phyloP scores from a whole-genome alignment of 2,888 invertebrate species.

The Mechanitis mazaeus region DNA sequence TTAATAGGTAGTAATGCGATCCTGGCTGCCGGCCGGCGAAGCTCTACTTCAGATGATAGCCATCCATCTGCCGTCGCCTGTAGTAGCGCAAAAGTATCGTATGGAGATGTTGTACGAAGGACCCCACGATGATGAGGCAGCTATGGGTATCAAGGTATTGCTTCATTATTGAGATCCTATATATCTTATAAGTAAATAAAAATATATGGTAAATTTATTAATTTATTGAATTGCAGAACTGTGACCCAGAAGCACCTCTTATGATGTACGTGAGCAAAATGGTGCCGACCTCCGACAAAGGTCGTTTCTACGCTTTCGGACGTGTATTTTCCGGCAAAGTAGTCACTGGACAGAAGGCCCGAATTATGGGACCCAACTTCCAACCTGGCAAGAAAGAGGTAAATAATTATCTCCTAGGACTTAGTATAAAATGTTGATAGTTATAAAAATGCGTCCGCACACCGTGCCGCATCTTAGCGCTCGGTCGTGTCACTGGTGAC shows the following conservation, averaged over 20 bases:
- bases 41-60: constrained; percentile 99
- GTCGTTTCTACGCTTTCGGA: constrained; percentile 99
- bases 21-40: constrained; percentile 99
- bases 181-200: background rate
- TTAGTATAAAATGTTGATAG: background rate
- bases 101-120: constrained; percentile 99
- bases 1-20: constrained; percentile 93
- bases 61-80: constrained; percentile 99
- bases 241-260: constrained; percentile 97
- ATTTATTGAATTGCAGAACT: constrained; percentile 74
- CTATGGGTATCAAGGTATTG: constrained; percentile 86
- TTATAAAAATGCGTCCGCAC: constrained; percentile 37
- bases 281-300: constrained; percentile 99
- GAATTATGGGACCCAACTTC: constrained; percentile 99
- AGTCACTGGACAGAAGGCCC: constrained; percentile 92
- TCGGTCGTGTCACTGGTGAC: constrained; percentile 46
- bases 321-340: constrained; percentile 99
- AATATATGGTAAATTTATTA: background rate
- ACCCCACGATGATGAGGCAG: constrained; percentile 96
- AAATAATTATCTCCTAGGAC: constrained; percentile 6
- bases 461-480: constrained; percentile 55
- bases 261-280: constrained; percentile 99
- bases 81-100: constrained; percentile 98
- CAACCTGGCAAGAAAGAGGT: constrained; percentile 97
- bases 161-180: background rate